Conservation (phyloP, 2,113 vertebrate species). For the Siphamia tubifer region DNA sequence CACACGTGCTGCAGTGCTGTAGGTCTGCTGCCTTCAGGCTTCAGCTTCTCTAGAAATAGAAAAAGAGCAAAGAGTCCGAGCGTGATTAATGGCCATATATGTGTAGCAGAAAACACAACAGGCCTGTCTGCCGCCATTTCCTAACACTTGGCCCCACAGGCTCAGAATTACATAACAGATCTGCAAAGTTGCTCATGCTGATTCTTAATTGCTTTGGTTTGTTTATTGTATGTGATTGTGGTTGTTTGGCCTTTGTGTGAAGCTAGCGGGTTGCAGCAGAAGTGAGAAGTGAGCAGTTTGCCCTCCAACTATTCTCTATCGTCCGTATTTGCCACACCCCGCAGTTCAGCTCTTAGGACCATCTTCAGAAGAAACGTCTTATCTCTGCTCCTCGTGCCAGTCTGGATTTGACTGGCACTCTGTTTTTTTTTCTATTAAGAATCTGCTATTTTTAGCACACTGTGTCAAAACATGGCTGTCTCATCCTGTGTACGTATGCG, state of each 20-base stretch:
- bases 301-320: not conserved
- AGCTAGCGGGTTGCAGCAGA: not conserved
- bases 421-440: conserved; percentile 40
- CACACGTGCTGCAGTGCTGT: conserved; percentile 51
- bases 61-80: conserved; percentile 66
- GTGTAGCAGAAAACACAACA: conserved; percentile 67
- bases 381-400: conserved; percentile 16
- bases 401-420: conserved; percentile 54
- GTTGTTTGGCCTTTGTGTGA: conserved; percentile 2
- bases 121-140: conserved; percentile 64
- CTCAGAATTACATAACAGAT: conserved; percentile 63
- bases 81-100: conserved; percentile 72
- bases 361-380: conserved; percentile 37
- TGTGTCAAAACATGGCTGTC: conserved; percentile 72
- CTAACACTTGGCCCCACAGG: conserved; percentile 49
- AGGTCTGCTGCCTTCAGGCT: conserved; percentile 52
- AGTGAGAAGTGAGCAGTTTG: conserved; percentile 12
- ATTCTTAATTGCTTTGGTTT: conserved; percentile 57
- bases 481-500: conserved; percentile 66
- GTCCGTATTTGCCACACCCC: conserved; percentile 23
- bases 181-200: conserved; percentile 52
- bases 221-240: conserved; percentile 10
- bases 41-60: conserved; percentile 62
- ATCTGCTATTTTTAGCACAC: conserved; percentile 70
- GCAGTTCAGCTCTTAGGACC: conserved; percentile 6